Evolutionary conservation across 2,888 invertebrate species (phyloP).

Genomic region (Hemistola chrysoprasaria): DNA sequence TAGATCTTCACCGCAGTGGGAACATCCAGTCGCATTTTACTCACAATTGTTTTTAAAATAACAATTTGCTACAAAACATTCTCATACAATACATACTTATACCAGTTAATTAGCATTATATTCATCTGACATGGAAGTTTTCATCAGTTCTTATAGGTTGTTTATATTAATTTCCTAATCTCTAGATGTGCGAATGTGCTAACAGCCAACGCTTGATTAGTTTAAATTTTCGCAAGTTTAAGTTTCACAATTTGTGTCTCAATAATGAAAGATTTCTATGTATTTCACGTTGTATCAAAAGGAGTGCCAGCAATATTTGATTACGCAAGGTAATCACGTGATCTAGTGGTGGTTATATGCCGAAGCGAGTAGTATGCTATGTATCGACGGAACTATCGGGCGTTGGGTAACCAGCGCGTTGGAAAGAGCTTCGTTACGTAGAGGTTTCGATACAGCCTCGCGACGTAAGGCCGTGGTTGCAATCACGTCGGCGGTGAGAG

Average conservation of each 20-base stretch:
- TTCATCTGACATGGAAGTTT: slow-evolving; percentile 10
- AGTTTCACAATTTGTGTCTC: slow-evolving; percentile 60
- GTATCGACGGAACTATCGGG: slow-evolving; percentile 75
- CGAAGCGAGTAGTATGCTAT: slow-evolving; percentile 60
- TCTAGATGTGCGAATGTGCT: slow-evolving; percentile 28
- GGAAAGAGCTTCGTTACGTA: slow-evolving; percentile 80
- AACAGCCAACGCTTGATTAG: slow-evolving; percentile 34
- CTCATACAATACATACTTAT: too few relatives aligned
- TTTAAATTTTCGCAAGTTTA: slow-evolving; percentile 55
- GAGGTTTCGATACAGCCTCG: slow-evolving; percentile 80
- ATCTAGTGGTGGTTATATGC: slow-evolving; percentile 63
- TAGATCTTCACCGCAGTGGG: slow-evolving; percentile 46
- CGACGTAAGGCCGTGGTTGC: slow-evolving; percentile 79
- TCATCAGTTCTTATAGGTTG: slow-evolving; percentile 9
- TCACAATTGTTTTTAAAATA: slow-evolving; percentile 56
- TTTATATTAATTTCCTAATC: slow-evolving; percentile 17
- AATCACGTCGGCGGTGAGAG: slow-evolving; percentile 79
- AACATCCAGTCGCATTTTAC: slow-evolving; percentile 62
- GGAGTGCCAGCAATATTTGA: slow-evolving; percentile 65
- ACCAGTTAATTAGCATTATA: slow-evolving; percentile 24
- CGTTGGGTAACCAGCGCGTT: slow-evolving; percentile 71
- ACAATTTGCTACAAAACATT: slow-evolving; percentile 29
- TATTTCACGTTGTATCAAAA: slow-evolving; percentile 69
- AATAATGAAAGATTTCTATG: slow-evolving; percentile 69
- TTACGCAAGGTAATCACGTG: slow-evolving; percentile 76